Conservation (phyloP, 2,113 vertebrate species). For the Brienomyrus longianalis region DNA sequence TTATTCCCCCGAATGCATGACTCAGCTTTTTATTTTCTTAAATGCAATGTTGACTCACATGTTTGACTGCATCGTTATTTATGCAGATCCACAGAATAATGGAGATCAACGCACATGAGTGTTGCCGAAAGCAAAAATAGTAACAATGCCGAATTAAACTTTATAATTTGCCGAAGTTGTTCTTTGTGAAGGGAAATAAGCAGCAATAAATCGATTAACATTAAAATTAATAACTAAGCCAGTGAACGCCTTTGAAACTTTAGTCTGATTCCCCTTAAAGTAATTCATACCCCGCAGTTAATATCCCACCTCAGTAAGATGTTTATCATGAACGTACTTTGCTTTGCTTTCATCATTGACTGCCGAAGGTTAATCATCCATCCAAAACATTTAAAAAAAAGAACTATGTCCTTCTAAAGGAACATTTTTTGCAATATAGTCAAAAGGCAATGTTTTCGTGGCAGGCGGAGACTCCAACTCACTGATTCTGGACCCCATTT, state of each 20-base stretch:
- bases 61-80: not conserved
- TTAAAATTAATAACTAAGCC: not conserved
- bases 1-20: not conserved
- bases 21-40: not conserved
- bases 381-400: not conserved
- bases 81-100: not conserved
- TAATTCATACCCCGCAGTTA: not conserved
- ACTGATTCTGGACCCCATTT: not conserved
- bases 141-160: not conserved
- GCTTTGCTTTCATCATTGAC: not conserved
- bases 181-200: not conserved
- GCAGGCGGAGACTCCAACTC: not conserved
- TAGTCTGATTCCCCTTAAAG: not conserved
- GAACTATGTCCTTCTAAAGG: not conserved
- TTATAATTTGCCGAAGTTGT: not conserved
- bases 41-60: not conserved
- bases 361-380: not conserved
- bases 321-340: not conserved
- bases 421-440: not conserved
- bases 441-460: not conserved
- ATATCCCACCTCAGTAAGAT: not conserved
- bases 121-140: not conserved
- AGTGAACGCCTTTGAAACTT: not conserved
- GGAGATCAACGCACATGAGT: not conserved
- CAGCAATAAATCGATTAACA: not conserved